Evolutionary conservation across 2,113 vertebrate species (phyloP).

Genomic region (Caretta caretta): DNA sequence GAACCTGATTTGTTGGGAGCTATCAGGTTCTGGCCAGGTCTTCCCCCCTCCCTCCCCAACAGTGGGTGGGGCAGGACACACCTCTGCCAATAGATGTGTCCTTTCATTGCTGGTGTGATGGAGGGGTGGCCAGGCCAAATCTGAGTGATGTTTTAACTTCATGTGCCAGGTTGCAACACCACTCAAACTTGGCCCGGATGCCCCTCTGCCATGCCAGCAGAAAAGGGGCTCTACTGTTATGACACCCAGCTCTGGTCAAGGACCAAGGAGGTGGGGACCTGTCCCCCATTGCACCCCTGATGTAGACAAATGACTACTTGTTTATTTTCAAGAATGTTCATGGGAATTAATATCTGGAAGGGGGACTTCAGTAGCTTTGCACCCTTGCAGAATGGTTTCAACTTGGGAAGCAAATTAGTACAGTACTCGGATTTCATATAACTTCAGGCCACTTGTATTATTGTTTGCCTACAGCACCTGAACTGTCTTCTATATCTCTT

Average conservation of each 20-base stretch:
- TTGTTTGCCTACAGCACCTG: not conserved
- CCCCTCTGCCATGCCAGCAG: not conserved
- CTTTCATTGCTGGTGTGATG: not conserved
- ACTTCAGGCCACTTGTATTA: not conserved
- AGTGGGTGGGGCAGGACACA: not conserved
- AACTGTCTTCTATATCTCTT: not conserved
- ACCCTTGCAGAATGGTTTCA: not conserved
- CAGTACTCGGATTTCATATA: not conserved
- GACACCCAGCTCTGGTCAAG: not conserved
- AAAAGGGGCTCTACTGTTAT: not conserved
- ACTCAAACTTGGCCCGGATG: not conserved
- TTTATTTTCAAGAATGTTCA: not conserved
- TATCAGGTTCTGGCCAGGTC: not conserved
- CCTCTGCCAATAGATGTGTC: not conserved
- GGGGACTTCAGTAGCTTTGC: not conserved
- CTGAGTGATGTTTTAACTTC: not conserved
- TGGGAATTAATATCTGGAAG: not conserved
- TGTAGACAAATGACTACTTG: not conserved
- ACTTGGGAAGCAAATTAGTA: not conserved
- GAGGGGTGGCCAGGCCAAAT: not conserved
- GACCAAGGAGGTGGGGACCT: not conserved
- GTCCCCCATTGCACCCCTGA: not conserved
- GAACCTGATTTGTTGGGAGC: too few relatives aligned
- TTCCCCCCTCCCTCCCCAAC: fast-evolving
- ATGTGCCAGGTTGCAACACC: not conserved